Evolutionary conservation across 2,797 vertebrate genomes (phyloP).

Genomic region (Gila robusta): DNA sequence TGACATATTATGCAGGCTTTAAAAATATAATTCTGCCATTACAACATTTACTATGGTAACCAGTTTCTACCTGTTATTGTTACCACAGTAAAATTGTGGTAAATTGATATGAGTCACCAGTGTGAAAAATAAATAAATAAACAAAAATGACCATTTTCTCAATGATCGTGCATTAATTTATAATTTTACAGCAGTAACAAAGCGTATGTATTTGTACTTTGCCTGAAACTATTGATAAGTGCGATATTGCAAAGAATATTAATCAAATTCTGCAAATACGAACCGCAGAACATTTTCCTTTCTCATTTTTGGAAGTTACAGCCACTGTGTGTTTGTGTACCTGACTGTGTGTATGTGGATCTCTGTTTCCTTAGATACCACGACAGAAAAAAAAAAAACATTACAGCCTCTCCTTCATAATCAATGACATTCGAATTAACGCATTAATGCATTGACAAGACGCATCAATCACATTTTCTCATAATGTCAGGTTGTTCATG

Average conservation of each 20-base stretch:
- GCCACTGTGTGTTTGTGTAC: conserved; percentile 47
- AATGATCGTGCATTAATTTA: no score
- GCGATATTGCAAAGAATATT: conserved; percentile 7
- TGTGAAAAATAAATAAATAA: not conserved
- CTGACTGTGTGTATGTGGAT: conserved; percentile 31
- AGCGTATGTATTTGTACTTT: not conserved
- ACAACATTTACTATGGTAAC: not conserved
- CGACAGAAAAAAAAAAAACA: conserved; percentile 31
- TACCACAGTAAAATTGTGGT: not conserved
- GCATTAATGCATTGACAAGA: not conserved
- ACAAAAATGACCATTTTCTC: not conserved
- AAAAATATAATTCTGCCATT: not conserved
- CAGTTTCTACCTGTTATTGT: not conserved
- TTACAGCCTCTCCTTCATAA: conserved; percentile 15
- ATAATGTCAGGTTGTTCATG: not conserved
- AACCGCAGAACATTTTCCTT: not conserved
- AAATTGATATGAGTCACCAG: no score
- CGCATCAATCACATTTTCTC: not conserved
- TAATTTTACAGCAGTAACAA: not conserved
- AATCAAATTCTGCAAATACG: not conserved
- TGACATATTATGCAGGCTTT: not conserved
- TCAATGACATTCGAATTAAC: conserved; percentile 12
- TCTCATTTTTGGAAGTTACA: not conserved
- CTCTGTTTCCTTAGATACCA: conserved; percentile 65
- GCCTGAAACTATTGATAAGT: not conserved